phyloP scores from a whole-genome alignment of 2,113 vertebrate genomes.

The Cervus canadensis region DNA sequence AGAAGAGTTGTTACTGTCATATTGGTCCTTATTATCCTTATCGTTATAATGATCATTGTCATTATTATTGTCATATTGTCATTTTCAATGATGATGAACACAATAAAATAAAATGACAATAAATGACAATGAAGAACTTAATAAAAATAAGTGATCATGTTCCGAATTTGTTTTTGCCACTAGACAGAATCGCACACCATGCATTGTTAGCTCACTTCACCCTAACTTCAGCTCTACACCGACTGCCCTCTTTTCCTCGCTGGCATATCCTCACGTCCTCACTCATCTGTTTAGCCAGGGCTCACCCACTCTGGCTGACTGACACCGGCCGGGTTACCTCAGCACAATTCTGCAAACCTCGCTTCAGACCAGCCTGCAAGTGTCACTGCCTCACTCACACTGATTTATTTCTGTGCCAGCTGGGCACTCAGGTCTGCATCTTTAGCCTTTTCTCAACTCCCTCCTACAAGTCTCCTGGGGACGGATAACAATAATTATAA shows the following conservation, averaged over 20 bases:
- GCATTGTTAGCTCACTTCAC: neutral
- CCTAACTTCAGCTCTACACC: neutral
- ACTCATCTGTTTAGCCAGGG: neutral
- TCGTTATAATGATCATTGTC: neutral
- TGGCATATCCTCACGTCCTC: neutral
- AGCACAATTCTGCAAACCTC: neutral
- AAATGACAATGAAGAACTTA: neutral
- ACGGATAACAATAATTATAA: neutral
- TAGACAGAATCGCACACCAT: rapidly evolving
- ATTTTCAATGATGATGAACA: neutral
- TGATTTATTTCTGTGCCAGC: neutral
- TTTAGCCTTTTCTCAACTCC: neutral
- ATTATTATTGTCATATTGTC: neutral
- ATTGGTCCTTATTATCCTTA: neutral
- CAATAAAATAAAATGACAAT: neutral
- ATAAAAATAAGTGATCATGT: neutral
- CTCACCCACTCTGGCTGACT: neutral
- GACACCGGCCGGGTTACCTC: neutral
- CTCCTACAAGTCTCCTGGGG: neutral
- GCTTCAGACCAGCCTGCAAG: neutral
- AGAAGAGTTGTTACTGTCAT: neutral
- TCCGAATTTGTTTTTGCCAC: neutral
- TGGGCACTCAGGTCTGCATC: neutral
- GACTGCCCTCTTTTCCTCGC: neutral
- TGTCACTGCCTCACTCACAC: neutral